Conservation (phyloP, 2,113 vertebrate genomes). For the Burhinus oedicnemus region DNA sequence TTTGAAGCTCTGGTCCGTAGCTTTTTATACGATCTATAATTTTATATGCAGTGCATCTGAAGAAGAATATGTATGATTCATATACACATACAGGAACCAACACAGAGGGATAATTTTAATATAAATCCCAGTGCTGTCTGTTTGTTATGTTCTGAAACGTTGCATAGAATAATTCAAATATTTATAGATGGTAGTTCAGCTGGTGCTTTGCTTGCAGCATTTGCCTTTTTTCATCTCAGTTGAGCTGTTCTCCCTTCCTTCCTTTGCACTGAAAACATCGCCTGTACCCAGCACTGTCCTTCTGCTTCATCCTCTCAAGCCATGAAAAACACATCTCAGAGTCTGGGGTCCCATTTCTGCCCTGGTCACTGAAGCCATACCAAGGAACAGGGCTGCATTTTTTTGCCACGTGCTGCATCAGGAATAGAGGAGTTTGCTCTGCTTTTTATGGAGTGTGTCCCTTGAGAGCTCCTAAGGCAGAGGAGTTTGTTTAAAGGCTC, state of each 20-base stretch:
- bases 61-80: constrained; percentile 40
- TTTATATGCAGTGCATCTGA: not conserved
- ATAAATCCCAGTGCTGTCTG: constrained; percentile 26
- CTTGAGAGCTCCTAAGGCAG: not conserved
- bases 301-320: not conserved
- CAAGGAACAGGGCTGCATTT: not conserved
- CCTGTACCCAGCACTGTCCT: not conserved
- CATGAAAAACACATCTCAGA: not conserved
- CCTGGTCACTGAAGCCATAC: not conserved
- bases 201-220: constrained; percentile 51
- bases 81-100: not conserved
- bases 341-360: not conserved
- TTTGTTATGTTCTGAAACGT: constrained; percentile 42
- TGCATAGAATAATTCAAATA: constrained; percentile 45
- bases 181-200: constrained; percentile 48
- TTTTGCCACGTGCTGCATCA: not conserved
- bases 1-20: not conserved
- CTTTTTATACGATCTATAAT: constrained; percentile 20
- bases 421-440: not conserved
- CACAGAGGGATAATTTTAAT: constrained; percentile 17
- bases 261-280: not conserved
- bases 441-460: not conserved
- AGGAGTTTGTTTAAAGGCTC: not conserved
- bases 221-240: constrained; percentile 43
- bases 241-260: constrained; percentile 13